These are phyloP conservation scores for Osmerus mordax DNA, from an alignment of 2,113 vertebrate species.

Conservation along the genomic window DNA sequence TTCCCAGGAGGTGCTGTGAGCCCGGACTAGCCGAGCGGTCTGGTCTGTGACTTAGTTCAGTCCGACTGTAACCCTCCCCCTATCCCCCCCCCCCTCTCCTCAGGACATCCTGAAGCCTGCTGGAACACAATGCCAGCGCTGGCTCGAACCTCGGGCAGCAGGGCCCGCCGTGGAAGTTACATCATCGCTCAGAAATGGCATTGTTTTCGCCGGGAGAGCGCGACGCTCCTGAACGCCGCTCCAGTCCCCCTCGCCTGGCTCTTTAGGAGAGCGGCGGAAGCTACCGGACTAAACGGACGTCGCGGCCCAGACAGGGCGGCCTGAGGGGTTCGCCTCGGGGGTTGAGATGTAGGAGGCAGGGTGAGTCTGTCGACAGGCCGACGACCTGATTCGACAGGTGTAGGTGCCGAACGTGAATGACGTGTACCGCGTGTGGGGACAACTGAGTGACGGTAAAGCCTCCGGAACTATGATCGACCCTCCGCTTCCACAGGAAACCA, in stretches of 20 bases:
- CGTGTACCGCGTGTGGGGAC: no score
- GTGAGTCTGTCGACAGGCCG: no score
- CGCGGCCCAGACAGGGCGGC: neutral
- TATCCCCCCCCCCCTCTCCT: slow-evolving; percentile 53
- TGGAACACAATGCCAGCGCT: slow-evolving; percentile 90
- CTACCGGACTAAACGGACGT: slow-evolving; percentile 25
- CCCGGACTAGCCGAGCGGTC: slow-evolving; percentile 10
- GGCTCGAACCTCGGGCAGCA: slow-evolving; percentile 69
- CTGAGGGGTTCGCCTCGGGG: no score
- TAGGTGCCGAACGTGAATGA: no score
- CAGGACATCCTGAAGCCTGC: slow-evolving; percentile 97
- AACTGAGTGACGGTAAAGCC: no score
- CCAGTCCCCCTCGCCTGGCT: slow-evolving; percentile 27
- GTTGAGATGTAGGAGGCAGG: no score
- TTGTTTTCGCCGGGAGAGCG: slow-evolving; percentile 69
- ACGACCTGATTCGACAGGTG: no score
- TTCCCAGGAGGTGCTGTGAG: slow-evolving; percentile 18
- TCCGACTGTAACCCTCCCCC: slow-evolving; percentile 69
- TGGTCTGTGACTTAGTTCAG: slow-evolving; percentile 25
- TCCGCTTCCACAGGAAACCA: no score
- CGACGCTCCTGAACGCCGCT: slow-evolving; percentile 43
- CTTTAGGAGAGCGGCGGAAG: neutral
- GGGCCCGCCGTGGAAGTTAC: slow-evolving; percentile 79
- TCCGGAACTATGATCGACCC: no score
- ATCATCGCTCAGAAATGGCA: slow-evolving; percentile 75